These are phyloP conservation scores for Egretta garzetta DNA, from an alignment of 2,113 vertebrate species.

Conservation along the genomic window DNA sequence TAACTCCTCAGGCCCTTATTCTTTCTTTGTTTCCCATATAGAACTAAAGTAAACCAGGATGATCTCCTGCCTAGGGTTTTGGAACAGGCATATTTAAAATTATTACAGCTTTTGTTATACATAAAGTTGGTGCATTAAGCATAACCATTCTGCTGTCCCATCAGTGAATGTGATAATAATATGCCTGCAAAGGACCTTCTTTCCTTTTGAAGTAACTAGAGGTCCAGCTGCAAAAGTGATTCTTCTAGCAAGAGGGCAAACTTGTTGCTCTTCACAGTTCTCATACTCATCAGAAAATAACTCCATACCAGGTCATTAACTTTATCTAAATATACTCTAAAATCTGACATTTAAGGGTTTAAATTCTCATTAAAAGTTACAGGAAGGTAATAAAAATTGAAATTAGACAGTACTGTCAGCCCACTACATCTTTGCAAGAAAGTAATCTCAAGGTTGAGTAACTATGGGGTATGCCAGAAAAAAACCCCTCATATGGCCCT, in stretches of 20 bases:
- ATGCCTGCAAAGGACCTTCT: not conserved
- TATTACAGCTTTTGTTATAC: not conserved
- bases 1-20: not conserved
- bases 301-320: constrained; percentile 19
- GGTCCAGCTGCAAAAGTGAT: not conserved
- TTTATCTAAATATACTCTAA: constrained; percentile 40
- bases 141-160: not conserved
- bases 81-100: not conserved
- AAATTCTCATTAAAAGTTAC: constrained; percentile 39
- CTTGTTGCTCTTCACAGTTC: not conserved
- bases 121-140: not conserved
- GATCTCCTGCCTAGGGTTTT: not conserved
- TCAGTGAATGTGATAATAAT: not conserved
- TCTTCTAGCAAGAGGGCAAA: not conserved
- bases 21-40: not conserved
- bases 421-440: not conserved
- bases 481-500: not conserved
- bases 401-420: not conserved
- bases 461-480: not conserved
- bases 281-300: not conserved
- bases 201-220: not conserved
- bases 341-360: constrained; percentile 38
- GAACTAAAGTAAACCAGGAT: not conserved
- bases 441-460: constrained; percentile 18
- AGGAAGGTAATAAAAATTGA: constrained; percentile 42